Evolutionary conservation across 2,797 vertebrate genomes (phyloP).

Genomic region (Philypnodon macrostomus): DNA sequence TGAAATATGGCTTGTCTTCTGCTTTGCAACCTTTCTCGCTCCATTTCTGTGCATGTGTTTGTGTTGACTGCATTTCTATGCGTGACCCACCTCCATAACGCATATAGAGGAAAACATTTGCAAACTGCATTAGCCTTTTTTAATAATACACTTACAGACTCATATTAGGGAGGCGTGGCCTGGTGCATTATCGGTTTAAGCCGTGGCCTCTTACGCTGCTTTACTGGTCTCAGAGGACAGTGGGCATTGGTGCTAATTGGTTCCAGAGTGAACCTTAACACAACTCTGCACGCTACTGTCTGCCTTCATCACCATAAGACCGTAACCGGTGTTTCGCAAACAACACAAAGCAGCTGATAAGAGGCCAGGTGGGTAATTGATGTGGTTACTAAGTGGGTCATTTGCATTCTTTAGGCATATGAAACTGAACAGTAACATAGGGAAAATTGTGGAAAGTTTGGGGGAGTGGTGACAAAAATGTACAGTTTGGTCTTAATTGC

Average conservation of each 20-base stretch:
- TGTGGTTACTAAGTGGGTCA: constrained; percentile 97
- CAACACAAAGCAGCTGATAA: constrained; percentile 93
- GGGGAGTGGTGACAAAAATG: constrained; percentile 44
- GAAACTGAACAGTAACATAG: constrained; percentile 70
- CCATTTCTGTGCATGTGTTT: constrained; percentile 4
- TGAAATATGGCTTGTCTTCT: constrained; percentile 63
- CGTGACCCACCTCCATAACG: not conserved
- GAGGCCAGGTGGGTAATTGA: constrained; percentile 98
- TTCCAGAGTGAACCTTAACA: constrained; percentile 91
- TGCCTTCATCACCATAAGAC: constrained; percentile 87
- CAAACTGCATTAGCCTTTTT: constrained; percentile 32
- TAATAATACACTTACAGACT: constrained; percentile 44
- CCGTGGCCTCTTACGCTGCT: constrained; percentile 75
- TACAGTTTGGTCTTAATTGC: constrained; percentile 42
- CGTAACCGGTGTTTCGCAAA: constrained; percentile 93
- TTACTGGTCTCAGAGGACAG: constrained; percentile 79
- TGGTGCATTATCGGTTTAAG: constrained; percentile 81
- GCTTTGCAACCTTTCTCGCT: constrained; percentile 43
- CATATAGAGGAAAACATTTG: constrained; percentile 11
- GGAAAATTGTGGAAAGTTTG: constrained; percentile 51
- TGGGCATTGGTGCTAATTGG: constrained; percentile 88
- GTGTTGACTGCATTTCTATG: constrained; percentile 17
- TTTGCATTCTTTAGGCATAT: constrained; percentile 93
- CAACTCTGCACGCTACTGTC: constrained; percentile 80
- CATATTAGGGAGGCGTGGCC: constrained; percentile 64